phyloP scores from a whole-genome alignment of 1,140 invertebrate genomes.

The Habropoda laboriosa region DNA sequence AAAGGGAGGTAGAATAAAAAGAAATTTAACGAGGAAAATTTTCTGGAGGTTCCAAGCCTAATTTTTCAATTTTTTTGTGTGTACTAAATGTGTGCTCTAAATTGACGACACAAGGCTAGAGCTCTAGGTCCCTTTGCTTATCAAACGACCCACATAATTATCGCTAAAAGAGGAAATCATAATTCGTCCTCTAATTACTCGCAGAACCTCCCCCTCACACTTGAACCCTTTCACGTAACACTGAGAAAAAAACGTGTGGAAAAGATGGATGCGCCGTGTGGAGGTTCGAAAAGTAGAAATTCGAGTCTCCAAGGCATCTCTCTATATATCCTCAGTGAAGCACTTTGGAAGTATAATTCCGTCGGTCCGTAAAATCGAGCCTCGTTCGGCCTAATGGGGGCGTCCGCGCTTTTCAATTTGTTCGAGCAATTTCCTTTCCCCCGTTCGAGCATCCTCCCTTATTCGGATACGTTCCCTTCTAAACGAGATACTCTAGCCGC shows the following conservation, averaged over 20 bases:
- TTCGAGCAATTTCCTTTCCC: slow-evolving; percentile 50
- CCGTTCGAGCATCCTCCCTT: background rate
- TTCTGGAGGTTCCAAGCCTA: too few species aligned
- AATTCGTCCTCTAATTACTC: too few species aligned
- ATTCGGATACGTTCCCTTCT: background rate
- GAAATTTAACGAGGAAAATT: too few species aligned
- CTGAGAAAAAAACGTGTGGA: background rate
- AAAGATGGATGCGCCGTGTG: background rate
- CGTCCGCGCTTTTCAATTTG: slow-evolving; percentile 51
- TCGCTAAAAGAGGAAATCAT: too few species aligned
- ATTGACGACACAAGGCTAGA: too few species aligned
- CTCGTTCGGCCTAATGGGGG: slow-evolving; percentile 44
- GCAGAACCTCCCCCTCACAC: too few species aligned
- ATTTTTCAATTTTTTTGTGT: too few species aligned
- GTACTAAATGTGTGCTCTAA: too few species aligned
- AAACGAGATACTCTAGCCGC: background rate
- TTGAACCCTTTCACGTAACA: too few species aligned
- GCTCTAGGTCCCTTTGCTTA: too few species aligned
- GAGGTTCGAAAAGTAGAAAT: background rate
- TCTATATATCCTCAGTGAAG: background rate
- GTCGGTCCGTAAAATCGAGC: slow-evolving; percentile 26
- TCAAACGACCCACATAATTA: too few species aligned
- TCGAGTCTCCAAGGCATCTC: background rate
- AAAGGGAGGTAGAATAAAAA: too few species aligned
- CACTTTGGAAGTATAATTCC: slow-evolving; percentile 56